Percentiles rank a stretch among this genome's conserved stretches.
phyloP scores from a whole-genome alignment of 1,140 invertebrate genomes.

The Brachionus rubens region DNA sequence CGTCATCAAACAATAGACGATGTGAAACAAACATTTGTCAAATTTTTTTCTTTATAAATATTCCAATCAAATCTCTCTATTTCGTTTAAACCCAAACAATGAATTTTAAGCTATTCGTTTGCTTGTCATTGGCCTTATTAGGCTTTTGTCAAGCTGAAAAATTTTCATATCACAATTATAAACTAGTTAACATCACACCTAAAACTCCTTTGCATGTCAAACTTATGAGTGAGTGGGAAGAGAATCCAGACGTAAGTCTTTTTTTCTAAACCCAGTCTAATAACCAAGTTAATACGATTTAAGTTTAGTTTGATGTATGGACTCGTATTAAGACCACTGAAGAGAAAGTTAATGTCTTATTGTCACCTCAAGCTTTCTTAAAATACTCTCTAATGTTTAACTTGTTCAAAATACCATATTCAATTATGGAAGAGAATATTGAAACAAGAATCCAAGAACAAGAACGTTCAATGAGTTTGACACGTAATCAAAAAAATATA shows the following conservation, averaged over 20 bases:
- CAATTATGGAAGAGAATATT: slow-evolving; percentile 12
- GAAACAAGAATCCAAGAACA: slow-evolving; percentile 25
- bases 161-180: background rate
- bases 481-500: background rate
- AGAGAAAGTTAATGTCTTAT: slow-evolving; percentile 13
- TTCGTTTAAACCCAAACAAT: background rate
- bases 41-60: too few species aligned
- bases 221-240: slow-evolving; percentile 4
- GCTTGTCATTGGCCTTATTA: background rate
- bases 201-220: slow-evolving; percentile 4
- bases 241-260: background rate
- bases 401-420: background rate
- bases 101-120: background rate
- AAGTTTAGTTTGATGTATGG: slow-evolving; percentile 28
- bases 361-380: slow-evolving; percentile 24
- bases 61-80: too few species aligned
- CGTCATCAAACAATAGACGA: too few species aligned
- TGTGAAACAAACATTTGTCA: too few species aligned
- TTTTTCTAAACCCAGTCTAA: too few species aligned
- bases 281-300: too few species aligned
- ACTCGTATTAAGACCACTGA: slow-evolving; percentile 1
- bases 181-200: background rate
- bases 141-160: background rate
- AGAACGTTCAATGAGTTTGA: background rate
- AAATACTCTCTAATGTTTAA: slow-evolving; percentile 33